phyloP scores from a whole-genome alignment of 2,797 vertebrate species.

The Holocentrus rufus region DNA sequence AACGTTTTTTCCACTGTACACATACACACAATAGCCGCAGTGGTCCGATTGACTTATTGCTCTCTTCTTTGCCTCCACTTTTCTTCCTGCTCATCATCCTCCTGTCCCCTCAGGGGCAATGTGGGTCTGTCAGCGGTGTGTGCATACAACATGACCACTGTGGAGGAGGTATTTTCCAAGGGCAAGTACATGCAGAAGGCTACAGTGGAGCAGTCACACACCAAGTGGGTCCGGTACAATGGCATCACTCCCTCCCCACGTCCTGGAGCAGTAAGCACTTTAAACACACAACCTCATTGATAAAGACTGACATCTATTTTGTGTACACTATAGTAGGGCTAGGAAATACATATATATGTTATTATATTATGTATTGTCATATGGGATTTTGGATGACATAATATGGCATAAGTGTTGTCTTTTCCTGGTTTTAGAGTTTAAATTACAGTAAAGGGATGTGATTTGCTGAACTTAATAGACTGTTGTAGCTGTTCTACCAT shows the following conservation, averaged over 20 bases:
- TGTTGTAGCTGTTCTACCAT: too few species aligned
- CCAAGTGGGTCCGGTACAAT: conserved; percentile 95
- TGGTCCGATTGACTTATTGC: background rate
- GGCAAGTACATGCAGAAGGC: conserved; percentile 99
- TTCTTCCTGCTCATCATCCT: background rate
- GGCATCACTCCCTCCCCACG: conserved; percentile 90
- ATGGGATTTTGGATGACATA: too few species aligned
- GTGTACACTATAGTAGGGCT: background rate
- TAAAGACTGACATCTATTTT: background rate
- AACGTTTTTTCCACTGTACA: too few species aligned
- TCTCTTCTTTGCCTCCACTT: background rate
- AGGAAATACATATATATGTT: too few species aligned
- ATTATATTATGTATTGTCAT: too few species aligned
- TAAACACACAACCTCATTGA: conserved; percentile 2
- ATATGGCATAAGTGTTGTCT: too few species aligned
- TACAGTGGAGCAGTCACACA: conserved; percentile 95
- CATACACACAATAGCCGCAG: background rate
- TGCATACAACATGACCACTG: conserved; percentile 87
- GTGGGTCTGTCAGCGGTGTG: conserved; percentile 96
- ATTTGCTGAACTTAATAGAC: too few species aligned
- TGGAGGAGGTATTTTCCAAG: conserved; percentile 92
- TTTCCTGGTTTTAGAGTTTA: too few species aligned
- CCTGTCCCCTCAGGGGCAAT: conserved; percentile 84
- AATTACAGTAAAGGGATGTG: too few species aligned
- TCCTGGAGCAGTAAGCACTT: conserved; percentile 90